Evolutionary conservation across 2,888 invertebrate genomes (phyloP).

Genomic region (Corythucha ciliata): DNA sequence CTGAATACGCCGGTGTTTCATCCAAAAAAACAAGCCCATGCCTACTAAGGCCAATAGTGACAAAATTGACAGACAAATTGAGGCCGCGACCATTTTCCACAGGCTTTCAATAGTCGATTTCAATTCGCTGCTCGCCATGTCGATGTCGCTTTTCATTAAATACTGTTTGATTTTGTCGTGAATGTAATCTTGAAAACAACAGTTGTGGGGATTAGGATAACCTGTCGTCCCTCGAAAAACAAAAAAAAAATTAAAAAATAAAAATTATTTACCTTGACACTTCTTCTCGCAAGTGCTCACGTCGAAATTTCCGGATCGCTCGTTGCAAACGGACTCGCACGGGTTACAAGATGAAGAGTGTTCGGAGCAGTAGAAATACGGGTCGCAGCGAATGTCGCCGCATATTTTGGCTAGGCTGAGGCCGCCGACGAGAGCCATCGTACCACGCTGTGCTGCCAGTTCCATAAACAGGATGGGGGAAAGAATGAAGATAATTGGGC

Average conservation of each 20-base stretch:
- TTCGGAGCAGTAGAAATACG: constrained; percentile 27
- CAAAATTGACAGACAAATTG: constrained; percentile 25
- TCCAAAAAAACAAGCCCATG: constrained; percentile 28
- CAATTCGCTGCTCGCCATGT: constrained; percentile 16
- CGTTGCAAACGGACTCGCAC: constrained; percentile 25
- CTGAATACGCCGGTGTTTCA: constrained; percentile 26
- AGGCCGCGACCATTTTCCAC: constrained; percentile 22
- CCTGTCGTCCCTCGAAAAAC: not conserved
- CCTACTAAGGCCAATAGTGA: constrained; percentile 26
- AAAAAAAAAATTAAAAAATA: not conserved
- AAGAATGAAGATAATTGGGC: too few species aligned
- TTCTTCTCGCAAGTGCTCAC: constrained; percentile 26
- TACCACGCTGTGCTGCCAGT: constrained; percentile 29
- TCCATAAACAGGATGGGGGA: too few species aligned
- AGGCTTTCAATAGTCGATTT: constrained; percentile 26
- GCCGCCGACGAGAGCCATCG: constrained; percentile 19
- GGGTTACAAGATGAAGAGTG: constrained; percentile 22
- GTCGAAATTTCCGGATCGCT: constrained; percentile 28
- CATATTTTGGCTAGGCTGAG: constrained; percentile 27
- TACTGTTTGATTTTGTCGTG: constrained; percentile 31
- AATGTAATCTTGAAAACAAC: constrained; percentile 28
- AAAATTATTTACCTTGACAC: constrained; percentile 29
- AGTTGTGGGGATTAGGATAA: not conserved
- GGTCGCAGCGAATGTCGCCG: constrained; percentile 28
- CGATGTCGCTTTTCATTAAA: constrained; percentile 15